Conservation (phyloP, 2,797 vertebrate genomes). For the Chelidonichthys spinosus region DNA sequence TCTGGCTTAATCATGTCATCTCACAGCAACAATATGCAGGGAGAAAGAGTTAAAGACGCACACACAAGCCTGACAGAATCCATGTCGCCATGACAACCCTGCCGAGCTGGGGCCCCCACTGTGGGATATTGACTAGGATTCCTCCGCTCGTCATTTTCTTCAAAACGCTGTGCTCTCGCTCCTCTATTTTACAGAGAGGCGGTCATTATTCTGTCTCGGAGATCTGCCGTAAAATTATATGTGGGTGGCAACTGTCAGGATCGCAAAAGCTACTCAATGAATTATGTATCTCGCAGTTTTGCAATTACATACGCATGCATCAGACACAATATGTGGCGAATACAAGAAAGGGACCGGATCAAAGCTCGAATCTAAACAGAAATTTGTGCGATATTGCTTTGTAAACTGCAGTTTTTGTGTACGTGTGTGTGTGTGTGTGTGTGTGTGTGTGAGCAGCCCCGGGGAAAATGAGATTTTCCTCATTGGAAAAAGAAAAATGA, state of each 20-base stretch:
- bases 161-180: slow-evolving; percentile 42
- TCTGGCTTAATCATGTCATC: slow-evolving; percentile 28
- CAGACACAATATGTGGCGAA: not conserved
- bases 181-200: slow-evolving; percentile 28
- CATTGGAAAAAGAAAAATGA: not conserved
- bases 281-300: slow-evolving; percentile 34
- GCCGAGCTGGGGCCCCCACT: slow-evolving; percentile 42
- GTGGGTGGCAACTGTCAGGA: slow-evolving; percentile 19
- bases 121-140: slow-evolving; percentile 65
- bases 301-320: not conserved
- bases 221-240: slow-evolving; percentile 17
- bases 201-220: slow-evolving; percentile 54
- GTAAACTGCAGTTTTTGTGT: too few relatives aligned
- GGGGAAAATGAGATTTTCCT: not conserved
- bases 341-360: not conserved
- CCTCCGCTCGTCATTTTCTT: slow-evolving; percentile 65
- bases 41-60: slow-evolving; percentile 31
- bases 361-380: not conserved
- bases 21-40: slow-evolving; percentile 14
- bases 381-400: not conserved
- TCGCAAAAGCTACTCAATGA: slow-evolving; percentile 17
- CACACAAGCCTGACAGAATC: slow-evolving; percentile 26
- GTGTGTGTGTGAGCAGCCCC: not conserved
- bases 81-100: slow-evolving; percentile 80
- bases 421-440: not conserved